Percentiles rank a stretch among this genome's conserved stretches.
Conservation (phyloP, 2,797 vertebrate genomes). For the Lepus oiostolus region DNA sequence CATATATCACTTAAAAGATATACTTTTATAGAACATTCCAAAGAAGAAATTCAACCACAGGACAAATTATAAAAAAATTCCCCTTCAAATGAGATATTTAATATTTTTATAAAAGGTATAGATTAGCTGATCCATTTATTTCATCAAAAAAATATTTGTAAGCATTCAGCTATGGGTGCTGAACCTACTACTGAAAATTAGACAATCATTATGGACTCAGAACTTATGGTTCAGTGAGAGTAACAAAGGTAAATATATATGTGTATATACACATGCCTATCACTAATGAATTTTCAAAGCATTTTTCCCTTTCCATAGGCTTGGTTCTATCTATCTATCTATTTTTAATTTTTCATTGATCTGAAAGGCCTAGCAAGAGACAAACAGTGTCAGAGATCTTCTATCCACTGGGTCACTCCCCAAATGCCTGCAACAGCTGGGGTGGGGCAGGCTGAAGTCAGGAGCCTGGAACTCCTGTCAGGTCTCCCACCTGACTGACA, state of each 20-base stretch:
- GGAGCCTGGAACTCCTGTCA: no score
- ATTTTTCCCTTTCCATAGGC: no score
- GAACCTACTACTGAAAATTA: neutral
- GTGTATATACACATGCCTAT: neutral
- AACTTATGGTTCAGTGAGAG: neutral
- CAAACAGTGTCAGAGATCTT: no score
- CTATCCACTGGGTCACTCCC: no score
- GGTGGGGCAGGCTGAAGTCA: no score
- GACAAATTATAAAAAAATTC: neutral
- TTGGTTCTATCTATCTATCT: no score
- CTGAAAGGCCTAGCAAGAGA: no score
- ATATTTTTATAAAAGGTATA: slow-evolving; percentile 4
- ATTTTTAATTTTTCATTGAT: no score
- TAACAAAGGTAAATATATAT: neutral
- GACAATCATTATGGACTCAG: neutral
- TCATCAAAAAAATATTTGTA: slow-evolving; percentile 6
- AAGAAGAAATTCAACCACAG: slow-evolving; percentile 46
- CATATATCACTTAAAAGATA: neutral
- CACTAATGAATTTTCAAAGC: neutral
- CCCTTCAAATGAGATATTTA: slow-evolving; percentile 21
- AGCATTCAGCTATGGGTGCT: neutral
- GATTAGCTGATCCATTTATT: slow-evolving; percentile 38
- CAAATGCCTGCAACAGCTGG: no score
- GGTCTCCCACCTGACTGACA: no score
- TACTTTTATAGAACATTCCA: slow-evolving; percentile 44